Percentiles rank a stretch among this genome's conserved stretches.
These are phyloP conservation scores for Chironomus tentans DNA, from an alignment of 2,888 invertebrate genomes.

Conservation along the genomic window DNA sequence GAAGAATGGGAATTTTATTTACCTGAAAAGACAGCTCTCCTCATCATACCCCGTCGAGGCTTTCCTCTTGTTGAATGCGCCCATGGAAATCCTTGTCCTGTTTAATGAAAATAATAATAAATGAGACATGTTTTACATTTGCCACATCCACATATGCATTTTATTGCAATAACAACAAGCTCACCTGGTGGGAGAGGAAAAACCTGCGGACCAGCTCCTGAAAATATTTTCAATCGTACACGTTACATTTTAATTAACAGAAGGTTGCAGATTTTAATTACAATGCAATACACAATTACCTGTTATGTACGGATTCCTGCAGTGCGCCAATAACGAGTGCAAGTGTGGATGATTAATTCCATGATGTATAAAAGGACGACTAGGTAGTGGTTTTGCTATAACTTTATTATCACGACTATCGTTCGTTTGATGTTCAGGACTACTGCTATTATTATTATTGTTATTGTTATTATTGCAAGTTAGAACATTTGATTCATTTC, in stretches of 20 bases:
- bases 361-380: slow-evolving; percentile 57
- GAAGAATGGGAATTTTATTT: slow-evolving; percentile 20
- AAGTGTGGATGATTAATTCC: slow-evolving; percentile 74
- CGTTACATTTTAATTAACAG: slow-evolving; percentile 7
- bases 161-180: neutral
- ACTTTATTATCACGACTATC: slow-evolving; percentile 33
- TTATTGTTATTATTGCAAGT: slow-evolving; percentile 28
- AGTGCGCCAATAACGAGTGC: slow-evolving; percentile 70
- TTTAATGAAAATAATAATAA: neutral
- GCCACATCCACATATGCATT: neutral
- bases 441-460: slow-evolving; percentile 29
- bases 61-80: slow-evolving; percentile 85
- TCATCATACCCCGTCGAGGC: slow-evolving; percentile 92
- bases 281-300: slow-evolving; percentile 32
- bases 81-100: slow-evolving; percentile 64
- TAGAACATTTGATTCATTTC: slow-evolving; percentile 22
- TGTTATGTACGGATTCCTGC: slow-evolving; percentile 76
- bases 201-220: slow-evolving; percentile 46
- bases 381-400: slow-evolving; percentile 78
- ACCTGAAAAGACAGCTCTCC: slow-evolving; percentile 87
- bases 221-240: slow-evolving; percentile 8
- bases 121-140: neutral
- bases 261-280: neutral
- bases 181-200: slow-evolving; percentile 50
- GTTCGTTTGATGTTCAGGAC: slow-evolving; percentile 15